Base-by-base conservation (phyloP, 2,113 vertebrate species). In the Chlorodrepanis virens region DNA sequence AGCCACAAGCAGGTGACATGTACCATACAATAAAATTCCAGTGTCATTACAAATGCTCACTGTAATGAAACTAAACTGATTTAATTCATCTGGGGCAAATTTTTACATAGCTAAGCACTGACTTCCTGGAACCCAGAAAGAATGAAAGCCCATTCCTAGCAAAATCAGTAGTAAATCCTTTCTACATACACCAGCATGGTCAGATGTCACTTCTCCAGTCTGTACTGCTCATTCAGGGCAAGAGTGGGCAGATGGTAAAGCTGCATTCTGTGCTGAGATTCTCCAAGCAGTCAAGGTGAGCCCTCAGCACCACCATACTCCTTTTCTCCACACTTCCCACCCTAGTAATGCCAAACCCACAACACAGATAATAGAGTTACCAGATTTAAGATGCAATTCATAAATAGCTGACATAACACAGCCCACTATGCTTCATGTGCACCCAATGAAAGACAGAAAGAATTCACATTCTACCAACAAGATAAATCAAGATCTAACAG, bases 61-160 rank as follows among this genome's bases (percentile, higher is more conserved):
- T 83, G 28, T 29, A 69, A 52, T 33, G 24, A 92, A 92, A 87
- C 29, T 57, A 42, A 93, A 92, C 39, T n/a, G 35, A 86, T 90
- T 83, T 87, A 63, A 78, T 81, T 89, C 42, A 83, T 60, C 31
- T 49, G 53, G 17, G 37, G 8, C 37, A 50, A 60, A 29, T 69
- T 75, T 84, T 82, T 28, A 64, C 15, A 1, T 27, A 72, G 45
- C 74, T 63, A 84, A 75, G 35, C 56, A 89, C 10, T 14, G 14
- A 7, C 35, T 89, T 75, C 61, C 70, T 68, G 45, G 20, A 90
- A 86, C 9, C 5, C 69, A 80, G 57, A 56, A 79, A 87, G 50
- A 42, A 65, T 42, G 17, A 29, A 85, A 90, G 27, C 54, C 53
- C 53, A 7, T 54, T 78, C 28, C 22, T 47, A 65, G 27, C 5